Base-by-base conservation (phyloP, 2,888 invertebrate species). In the Apotomis turbidana region DNA sequence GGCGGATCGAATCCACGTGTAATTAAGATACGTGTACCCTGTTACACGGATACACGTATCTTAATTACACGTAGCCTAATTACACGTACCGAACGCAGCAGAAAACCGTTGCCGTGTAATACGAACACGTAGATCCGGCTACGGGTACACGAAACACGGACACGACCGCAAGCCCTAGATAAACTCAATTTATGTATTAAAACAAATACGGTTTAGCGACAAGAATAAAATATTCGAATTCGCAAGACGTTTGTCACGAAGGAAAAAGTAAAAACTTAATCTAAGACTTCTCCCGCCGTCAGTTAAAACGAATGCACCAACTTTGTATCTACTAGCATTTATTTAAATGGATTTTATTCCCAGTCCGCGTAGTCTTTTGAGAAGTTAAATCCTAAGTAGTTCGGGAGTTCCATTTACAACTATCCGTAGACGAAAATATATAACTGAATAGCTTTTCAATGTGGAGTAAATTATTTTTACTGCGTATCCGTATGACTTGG, bases 321-420 rank as follows among this genome's bases (percentile, higher is more conserved):
- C 72, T 72, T 72, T 72, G 58, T 72, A 68, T 72, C 72, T 61
- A 62, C 58, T 68, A 68, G 68, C 72, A 59, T 72, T 72, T 72
- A 72, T 72, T 72, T 72, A 72, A 72, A 68, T 72, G 38, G 58
- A 72, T 67, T 72, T 72, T 72, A 72, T 68, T 68, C 61, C 13
- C 58, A 63, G 58, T 41, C 55, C 51, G 60, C 58, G 70, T 63
- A 54, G 62, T 63, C 68, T 68, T 57, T 63, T 63, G 27, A 63
- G 54, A 72, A 52, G 51, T 72, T 59, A 72, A 63, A 68, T 60
- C 52, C 68, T 60, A 41, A 60, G 68, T 52, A 60, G 60, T 58
- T 68, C 15, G 52, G 59, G 54, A 54, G 27, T 52, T 52, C 60
- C 15, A 13, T 38, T 68, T 44, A 60, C 41, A 8, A 68, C 12